Evolutionary conservation across 37 sponge, comb jelly and placozoan species (phyloP).

Genomic region (Bolinopsis microptera): DNA sequence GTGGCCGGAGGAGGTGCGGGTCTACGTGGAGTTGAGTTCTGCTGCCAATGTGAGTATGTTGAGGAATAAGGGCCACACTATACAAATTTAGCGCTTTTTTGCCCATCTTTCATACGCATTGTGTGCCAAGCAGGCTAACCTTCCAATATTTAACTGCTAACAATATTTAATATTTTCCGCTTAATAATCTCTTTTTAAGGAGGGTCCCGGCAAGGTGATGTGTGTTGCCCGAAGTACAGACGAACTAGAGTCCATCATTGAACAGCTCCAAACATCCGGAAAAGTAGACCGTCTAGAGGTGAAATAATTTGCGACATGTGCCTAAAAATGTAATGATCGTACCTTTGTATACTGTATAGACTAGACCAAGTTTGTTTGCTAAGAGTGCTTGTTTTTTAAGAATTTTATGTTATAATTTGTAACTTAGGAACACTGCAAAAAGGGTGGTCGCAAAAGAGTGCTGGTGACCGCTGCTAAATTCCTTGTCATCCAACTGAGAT

Average conservation of each 20-base stretch:
- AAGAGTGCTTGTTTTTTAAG: too few relatives aligned
- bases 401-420: too few relatives aligned
- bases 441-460: background rate
- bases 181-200: too few relatives aligned
- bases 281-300: background rate
- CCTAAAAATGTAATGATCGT: background rate
- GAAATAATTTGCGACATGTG: background rate
- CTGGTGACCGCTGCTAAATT: background rate
- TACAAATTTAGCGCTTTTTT: background rate
- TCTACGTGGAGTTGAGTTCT: background rate
- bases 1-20: conserved; percentile 2
- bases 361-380: too few relatives aligned
- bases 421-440: background rate
- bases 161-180: too few relatives aligned
- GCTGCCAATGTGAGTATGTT: background rate
- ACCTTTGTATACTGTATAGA: too few relatives aligned
- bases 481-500: background rate
- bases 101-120: too few relatives aligned
- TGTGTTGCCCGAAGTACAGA: conserved; percentile 40
- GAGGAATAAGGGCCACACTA: background rate
- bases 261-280: background rate
- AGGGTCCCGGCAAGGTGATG: background rate
- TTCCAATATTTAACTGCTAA: too few relatives aligned
- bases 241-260: background rate
- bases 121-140: too few relatives aligned